Evolutionary conservation across 2,888 invertebrate genomes (phyloP).

Genomic region (Cecidostiba fungosa): DNA sequence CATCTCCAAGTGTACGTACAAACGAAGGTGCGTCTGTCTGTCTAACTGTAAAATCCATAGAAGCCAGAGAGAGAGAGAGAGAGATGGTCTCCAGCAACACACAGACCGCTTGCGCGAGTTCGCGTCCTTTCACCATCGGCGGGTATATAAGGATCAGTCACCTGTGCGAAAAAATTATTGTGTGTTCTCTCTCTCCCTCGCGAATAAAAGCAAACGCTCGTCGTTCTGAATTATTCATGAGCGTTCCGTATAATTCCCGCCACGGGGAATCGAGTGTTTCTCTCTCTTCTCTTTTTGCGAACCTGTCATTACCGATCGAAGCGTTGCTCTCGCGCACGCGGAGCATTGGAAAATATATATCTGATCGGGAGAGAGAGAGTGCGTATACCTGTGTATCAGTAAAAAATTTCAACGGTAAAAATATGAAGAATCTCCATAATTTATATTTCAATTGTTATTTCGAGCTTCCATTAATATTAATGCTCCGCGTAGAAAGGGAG

Average conservation of each 20-base stretch:
- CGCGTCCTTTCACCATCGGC: conserved; percentile 20
- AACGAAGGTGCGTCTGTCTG: conserved; percentile 23
- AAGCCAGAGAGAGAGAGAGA: no score
- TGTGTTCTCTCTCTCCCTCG: background rate
- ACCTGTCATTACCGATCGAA: conserved; percentile 22
- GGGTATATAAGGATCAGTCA: background rate
- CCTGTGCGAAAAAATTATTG: conserved; percentile 21
- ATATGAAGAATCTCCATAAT: conserved; percentile 20
- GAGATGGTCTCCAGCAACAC: background rate
- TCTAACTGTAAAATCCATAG: conserved; percentile 53
- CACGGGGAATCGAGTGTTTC: conserved; percentile 22
- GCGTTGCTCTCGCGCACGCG: background rate
- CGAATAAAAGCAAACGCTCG: conserved; percentile 32
- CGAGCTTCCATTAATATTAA: conserved; percentile 44
- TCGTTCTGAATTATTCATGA: conserved; percentile 52
- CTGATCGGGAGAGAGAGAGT: no score
- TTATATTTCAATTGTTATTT: conserved; percentile 33
- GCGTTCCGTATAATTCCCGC: conserved; percentile 19
- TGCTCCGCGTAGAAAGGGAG: background rate
- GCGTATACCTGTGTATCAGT: no score
- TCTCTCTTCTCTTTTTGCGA: background rate
- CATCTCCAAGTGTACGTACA: background rate
- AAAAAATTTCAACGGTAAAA: conserved; percentile 2
- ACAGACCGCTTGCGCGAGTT: background rate
- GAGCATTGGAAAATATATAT: background rate